Evolutionary conservation across 2,888 invertebrate species (phyloP), one percentile per base, ranked within the genome.

Genomic region (Plutella xylostella): DNA sequence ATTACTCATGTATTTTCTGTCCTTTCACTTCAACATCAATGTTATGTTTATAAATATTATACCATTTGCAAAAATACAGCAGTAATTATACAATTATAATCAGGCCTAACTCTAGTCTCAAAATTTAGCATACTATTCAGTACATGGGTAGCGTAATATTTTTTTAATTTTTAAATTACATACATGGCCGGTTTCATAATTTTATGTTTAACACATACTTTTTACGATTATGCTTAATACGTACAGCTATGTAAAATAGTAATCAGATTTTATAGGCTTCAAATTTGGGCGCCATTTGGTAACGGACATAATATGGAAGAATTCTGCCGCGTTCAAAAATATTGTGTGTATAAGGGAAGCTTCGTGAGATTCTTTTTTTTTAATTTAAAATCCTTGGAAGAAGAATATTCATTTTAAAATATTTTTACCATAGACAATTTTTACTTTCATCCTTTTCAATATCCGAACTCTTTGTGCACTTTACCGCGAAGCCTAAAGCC

Each of bases 121-220:
- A 47, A 46, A 51, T 30, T 30, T 42, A 42, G 31, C 42, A 30
- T 30, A 19, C 46, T 45, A 48, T 46, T 58, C 58, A 57, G 68
- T 76, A 75, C 72, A 62, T 59, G 66, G 58, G 51, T 61, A 58
- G 57, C 59, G 52, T 57, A 30, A 20, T 14, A 25, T 15, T 53
- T 49, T 48, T 44, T 48, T 46, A 45, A 48, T 38, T 42, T 51
- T 48, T 49, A 50, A 28, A 28, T 9, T 28, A 28, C 28, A 28
- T 61, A 72, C 60, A 77, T 82, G 82, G 82, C 79, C 80, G 80
- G 80, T 78, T 76, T 79, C 75, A 56, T 62, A 61, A 55, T 58
- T 56, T 60, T 60, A 57, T 60, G 57, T 55, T 58, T 57, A 54
- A 57, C 58, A 55, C 55, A 54, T 51, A 55, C 56, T 55, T 30